Evolutionary conservation across 37 sponge, comb jelly and placozoan species (phyloP), one percentile per base, ranked within the genome.

Genomic region (Oopsacas minuta): DNA sequence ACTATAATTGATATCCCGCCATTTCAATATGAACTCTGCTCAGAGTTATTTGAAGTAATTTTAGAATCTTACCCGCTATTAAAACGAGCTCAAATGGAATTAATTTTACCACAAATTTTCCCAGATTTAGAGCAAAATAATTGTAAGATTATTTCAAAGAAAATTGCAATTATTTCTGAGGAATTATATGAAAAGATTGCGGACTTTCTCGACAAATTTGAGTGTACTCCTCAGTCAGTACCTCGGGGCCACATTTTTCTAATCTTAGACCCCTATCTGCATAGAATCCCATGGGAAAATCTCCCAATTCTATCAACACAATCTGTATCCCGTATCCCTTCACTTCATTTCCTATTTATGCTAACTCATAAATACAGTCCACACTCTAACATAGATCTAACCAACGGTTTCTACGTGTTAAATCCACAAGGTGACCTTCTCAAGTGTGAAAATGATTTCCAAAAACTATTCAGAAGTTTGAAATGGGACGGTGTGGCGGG

Each of bases 171-270:
- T 7, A 61, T 32, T 32, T 61, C 75, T 20, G 75, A 61, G 22
- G 75, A 61, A 61, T 61, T 61, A n/a, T 61, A 61, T 61, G 75
- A 61, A 61, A n/a, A 61, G 22, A 32, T 61, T 3, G 75, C 75
- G 7, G 30, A 61, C 28, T 7, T 61, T 61, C 28, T 61, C 3
- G 75, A 61, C 28, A 61, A 61, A 61, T 61, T 61, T n/a, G 75
- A 61, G 30, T 61, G 75, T n/a, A 61, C 75, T 32, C 28, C 75
- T n/a, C 20, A 7, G 22, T 25, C 28, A 10, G 75, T 61, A 7
- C 22, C 75, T 20, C 75, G 75, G 3, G 75, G 75, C 22, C 75
- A 61, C 75, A 61, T 61, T 61, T 61, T 61, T 61, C 75, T 61
- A 20, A 61, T 61, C 28, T 61, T 61, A 61, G 75, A 61, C 75